These are phyloP conservation scores for Terrapene triunguis DNA, from an alignment of 2,113 vertebrate species.

Conservation along the genomic window DNA sequence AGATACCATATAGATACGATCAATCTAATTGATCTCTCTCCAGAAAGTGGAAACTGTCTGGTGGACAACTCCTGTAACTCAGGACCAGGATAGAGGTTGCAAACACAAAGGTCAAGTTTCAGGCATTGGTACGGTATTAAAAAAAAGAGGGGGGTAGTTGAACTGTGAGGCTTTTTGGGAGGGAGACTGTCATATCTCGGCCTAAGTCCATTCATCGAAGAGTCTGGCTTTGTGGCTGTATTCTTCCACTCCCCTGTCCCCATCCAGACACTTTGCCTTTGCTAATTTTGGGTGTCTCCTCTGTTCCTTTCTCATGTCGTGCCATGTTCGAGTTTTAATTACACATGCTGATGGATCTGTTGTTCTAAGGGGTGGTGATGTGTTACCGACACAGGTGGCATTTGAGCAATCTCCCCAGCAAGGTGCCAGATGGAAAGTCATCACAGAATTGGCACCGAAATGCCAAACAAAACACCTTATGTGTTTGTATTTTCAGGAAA, in stretches of 20 bases:
- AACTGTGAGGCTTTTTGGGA: neutral
- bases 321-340: conserved; percentile 30
- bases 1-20: neutral
- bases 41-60: neutral
- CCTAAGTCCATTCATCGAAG: neutral
- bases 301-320: conserved; percentile 19
- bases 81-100: neutral
- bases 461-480: conserved; percentile 38
- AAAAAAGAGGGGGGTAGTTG: neutral
- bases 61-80: neutral
- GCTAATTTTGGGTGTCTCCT: conserved; percentile 28
- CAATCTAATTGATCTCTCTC: rapidly evolving
- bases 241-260: neutral
- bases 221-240: neutral
- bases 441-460: neutral
- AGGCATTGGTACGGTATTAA: neutral
- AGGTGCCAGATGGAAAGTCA: conserved; percentile 64
- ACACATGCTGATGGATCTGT: conserved; percentile 22
- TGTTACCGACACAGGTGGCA: conserved; percentile 55
- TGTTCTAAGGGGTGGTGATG: conserved; percentile 63
- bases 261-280: neutral
- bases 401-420: conserved; percentile 56
- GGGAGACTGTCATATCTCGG: neutral
- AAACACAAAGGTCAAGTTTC: neutral
- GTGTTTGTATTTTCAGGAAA: conserved; percentile 45